phyloP scores from a whole-genome alignment of 2,888 invertebrate genomes.

The Plebejus anna region DNA sequence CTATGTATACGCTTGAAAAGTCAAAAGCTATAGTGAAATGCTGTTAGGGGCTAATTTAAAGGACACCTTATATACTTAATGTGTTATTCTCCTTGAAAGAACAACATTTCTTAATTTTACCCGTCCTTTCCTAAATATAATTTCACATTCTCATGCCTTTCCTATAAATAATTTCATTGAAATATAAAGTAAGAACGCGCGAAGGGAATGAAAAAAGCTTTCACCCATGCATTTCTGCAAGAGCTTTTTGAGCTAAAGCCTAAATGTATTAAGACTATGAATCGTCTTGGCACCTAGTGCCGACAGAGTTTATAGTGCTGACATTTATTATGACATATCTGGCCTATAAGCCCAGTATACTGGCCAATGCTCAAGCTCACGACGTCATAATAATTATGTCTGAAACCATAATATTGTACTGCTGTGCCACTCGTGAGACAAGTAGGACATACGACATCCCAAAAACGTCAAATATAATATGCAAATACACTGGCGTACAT shows the following conservation, averaged over 20 bases:
- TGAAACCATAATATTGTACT: neutral
- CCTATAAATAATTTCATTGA: neutral
- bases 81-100: too few species aligned
- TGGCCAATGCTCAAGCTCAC: neutral
- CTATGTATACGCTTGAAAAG: too few species aligned
- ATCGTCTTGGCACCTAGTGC: neutral
- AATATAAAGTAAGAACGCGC: neutral
- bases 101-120: too few species aligned
- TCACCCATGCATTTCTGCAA: neutral
- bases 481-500: too few species aligned
- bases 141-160: too few species aligned
- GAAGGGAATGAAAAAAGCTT: neutral
- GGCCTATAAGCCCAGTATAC: neutral
- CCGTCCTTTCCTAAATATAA: too few species aligned
- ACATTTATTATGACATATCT: neutral
- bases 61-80: too few species aligned
- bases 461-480: neutral
- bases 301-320: slow-evolving; percentile 1
- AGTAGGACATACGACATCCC: neutral
- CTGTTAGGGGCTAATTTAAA: too few species aligned
- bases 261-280: neutral
- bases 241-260: neutral
- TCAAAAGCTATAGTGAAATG: too few species aligned
- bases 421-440: neutral
- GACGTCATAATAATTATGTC: too few species aligned